phyloP scores from a whole-genome alignment of 2,888 invertebrate species.

The Torymus auratus region DNA sequence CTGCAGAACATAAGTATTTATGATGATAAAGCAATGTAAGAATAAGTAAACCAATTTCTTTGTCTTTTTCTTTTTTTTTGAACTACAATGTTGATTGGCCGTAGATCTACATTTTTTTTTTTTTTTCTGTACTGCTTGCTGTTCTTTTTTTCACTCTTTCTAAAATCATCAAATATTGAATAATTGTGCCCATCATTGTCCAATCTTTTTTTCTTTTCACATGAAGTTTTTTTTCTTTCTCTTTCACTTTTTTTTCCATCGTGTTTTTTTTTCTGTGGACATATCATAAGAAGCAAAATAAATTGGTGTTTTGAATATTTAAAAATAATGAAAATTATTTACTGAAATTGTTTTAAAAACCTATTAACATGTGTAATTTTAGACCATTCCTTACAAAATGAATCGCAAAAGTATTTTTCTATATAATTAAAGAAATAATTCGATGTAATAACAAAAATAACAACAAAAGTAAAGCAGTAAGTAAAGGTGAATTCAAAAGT shows the following conservation, averaged over 20 bases:
- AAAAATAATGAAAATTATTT: slow-evolving; percentile 48
- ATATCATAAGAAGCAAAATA: slow-evolving; percentile 73
- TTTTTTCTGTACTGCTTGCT: slow-evolving; percentile 58
- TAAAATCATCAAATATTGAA: slow-evolving; percentile 73
- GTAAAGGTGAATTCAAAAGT: background rate
- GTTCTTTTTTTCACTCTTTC: slow-evolving; percentile 62
- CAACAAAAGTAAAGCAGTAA: background rate
- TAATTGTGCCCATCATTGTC: slow-evolving; percentile 76
- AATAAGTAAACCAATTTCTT: slow-evolving; percentile 51
- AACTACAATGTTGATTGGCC: slow-evolving; percentile 71
- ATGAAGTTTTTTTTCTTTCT: slow-evolving; percentile 59
- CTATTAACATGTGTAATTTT: slow-evolving; percentile 49
- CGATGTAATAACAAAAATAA: slow-evolving; percentile 48
- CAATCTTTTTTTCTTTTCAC: slow-evolving; percentile 70
- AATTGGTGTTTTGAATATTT: slow-evolving; percentile 61
- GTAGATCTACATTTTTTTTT: slow-evolving; percentile 66
- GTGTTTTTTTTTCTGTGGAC: slow-evolving; percentile 77
- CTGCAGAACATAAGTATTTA: slow-evolving; percentile 40
- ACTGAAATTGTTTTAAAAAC: slow-evolving; percentile 50
- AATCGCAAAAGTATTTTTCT: background rate
- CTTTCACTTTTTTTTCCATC: slow-evolving; percentile 74
- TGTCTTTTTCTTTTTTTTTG: slow-evolving; percentile 65
- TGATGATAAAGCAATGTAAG: slow-evolving; percentile 19
- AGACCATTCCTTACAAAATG: slow-evolving; percentile 53
- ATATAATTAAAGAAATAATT: slow-evolving; percentile 7